Conservation (phyloP, 2,888 invertebrate species). For the Sphinx pinastri region DNA sequence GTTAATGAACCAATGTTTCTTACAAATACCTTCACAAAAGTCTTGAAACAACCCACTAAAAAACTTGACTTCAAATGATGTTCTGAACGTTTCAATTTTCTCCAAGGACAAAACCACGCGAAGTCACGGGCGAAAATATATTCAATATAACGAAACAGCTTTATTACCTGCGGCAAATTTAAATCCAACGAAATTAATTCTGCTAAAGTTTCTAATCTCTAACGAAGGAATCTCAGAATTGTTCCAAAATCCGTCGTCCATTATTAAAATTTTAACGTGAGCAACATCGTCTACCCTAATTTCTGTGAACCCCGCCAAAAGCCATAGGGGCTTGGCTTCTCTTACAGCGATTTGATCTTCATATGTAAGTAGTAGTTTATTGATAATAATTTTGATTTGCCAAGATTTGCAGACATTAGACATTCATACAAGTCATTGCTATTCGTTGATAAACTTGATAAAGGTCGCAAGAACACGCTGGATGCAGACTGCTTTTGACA, state of each 20-base stretch:
- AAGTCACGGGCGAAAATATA: background rate
- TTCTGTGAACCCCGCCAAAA: conserved; percentile 11
- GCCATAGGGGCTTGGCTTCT: conserved; percentile 23
- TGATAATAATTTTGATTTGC: no score
- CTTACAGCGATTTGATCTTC: background rate
- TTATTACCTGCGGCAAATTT: conserved; percentile 31
- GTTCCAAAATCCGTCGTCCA: conserved; percentile 28
- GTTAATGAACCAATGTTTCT: no score
- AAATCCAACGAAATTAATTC: conserved; percentile 39
- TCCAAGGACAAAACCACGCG: background rate
- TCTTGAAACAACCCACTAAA: no score
- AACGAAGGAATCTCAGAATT: conserved; percentile 30
- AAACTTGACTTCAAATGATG: no score
- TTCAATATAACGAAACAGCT: background rate
- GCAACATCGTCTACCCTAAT: conserved; percentile 23
- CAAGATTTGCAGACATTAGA: no score
- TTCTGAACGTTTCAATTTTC: background rate
- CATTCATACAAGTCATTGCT: no score
- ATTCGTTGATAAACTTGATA: no score
- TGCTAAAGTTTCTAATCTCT: conserved; percentile 38
- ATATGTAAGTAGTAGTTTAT: background rate
- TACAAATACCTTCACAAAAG: no score
- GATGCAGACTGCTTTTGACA: no score
- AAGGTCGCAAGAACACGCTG: no score
- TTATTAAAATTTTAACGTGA: conserved; percentile 35